Base-by-base conservation (phyloP, 2,797 vertebrate species). In the Amblyraja radiata region DNA sequence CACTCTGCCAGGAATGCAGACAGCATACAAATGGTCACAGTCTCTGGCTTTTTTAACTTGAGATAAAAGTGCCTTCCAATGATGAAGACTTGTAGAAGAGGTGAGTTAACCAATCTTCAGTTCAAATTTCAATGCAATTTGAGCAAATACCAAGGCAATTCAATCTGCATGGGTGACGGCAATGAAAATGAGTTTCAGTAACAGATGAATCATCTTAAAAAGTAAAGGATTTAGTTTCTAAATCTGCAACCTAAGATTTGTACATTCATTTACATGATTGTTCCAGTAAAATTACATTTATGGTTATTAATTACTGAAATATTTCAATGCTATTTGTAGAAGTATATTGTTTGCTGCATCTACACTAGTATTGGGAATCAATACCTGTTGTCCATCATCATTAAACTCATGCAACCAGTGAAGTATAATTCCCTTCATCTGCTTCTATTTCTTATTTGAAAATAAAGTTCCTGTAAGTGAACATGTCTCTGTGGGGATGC, bases 141-240 rank as follows among this genome's bases (percentile, higher is more conserved):
- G 16, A 63, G 10, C 9, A 84, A 61, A 54, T 7, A 14, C 58
- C 16, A 13, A 68, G 28, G 61, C 11, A 28, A 32, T 63, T 65
- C 83, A 65, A 68, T 7, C 21, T 36, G 46, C 11, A 28, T 58
- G 13, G 54, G 4, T 36, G 7, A 32, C 61, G 54, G 84, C 9
- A 68, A 32, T 25, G 23, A 9, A 28, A 32, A 32, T 63, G 10
- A 10, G 14, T 88, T 88, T 65, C 28, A 88, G 6, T 88, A 63
- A 65, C n/a, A 65, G n/a, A 18, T 16, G 32, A 32, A 13, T 88
- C 65, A 63, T 86, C 65, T 88, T 88, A 1, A 11, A 32, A 88
- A 88, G 84, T 86, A n/a, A 86, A n/a, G 11, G 32, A 36, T 88
- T 88, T 36, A 36, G 36, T 88, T 88, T 88, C 68, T 68, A 32